Percentiles rank a stretch among this genome's conserved stretches.
Conservation (phyloP, 2,797 vertebrate genomes). For the Anisognathus igniventris region DNA sequence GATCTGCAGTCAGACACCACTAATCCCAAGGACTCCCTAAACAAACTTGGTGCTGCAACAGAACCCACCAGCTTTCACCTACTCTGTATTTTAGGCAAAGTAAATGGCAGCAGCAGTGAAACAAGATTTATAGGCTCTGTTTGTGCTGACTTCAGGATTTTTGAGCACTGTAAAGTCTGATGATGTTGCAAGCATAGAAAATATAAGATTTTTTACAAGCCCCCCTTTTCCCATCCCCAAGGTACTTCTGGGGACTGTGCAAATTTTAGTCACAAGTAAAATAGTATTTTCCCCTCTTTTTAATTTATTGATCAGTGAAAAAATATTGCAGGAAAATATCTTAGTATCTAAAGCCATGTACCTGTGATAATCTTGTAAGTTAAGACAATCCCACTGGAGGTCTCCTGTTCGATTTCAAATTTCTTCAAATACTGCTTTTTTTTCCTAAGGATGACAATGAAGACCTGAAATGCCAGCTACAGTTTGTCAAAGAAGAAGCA, state of each 20-base stretch:
- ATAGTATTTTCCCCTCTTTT: not conserved
- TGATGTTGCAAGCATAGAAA: not conserved
- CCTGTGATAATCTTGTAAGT: not conserved
- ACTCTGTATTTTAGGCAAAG: not conserved
- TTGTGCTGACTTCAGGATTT: not conserved
- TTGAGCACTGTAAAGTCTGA: not conserved
- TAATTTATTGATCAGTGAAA: not conserved
- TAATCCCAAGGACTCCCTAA: not conserved
- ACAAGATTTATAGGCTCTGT: not conserved
- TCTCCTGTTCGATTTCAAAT: not conserved
- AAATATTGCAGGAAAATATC: not conserved
- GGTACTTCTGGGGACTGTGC: not conserved
- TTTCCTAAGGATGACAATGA: slow-evolving; percentile 89
- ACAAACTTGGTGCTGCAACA: not conserved
- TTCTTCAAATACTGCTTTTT: not conserved
- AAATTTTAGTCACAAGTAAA: not conserved
- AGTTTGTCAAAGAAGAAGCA: slow-evolving; percentile 97
- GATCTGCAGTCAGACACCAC: not conserved
- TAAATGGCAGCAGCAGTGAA: not conserved
- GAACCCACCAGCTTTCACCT: not conserved
- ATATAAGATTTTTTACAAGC: not conserved
- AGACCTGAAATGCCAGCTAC: slow-evolving; percentile 94
- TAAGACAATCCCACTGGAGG: not conserved
- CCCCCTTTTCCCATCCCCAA: accelerated
- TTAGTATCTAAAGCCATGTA: not conserved